Base-by-base conservation (phyloP, 2,797 vertebrate species). In the Trachurus trachurus region DNA sequence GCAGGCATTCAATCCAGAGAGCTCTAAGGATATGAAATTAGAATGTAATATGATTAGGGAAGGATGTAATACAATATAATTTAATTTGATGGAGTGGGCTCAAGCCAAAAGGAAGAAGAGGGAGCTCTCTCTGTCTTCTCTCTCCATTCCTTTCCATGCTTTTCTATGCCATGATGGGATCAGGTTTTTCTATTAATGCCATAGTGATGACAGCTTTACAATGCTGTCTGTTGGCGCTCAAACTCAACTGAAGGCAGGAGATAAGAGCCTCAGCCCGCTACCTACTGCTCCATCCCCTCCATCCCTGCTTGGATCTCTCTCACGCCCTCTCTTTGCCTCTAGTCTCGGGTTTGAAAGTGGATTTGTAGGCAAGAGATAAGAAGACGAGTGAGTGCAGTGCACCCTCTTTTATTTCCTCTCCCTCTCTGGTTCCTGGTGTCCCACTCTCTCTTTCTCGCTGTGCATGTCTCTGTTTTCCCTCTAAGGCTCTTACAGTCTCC, bases 131-230 rank as follows among this genome's bases (percentile, higher is more conserved):
- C 45, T 8, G 6, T 49, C 45, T 19, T 49, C 17, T 49, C 45
- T 49, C 65, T 74, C 52, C 58, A 59, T 83, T 81, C 79, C 75
- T 73, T 53, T 65, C 54, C 29, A 10, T 31, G 13, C 74, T 81
- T 67, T 62, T 84, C 66, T 59, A 5, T 56, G 59, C 47, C 50
- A 61, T 73, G 77, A 87, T 87, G 80, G 71, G 71, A 89, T 92
- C 85, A 70, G 75, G 44, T 62, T 87, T 87, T 90, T 87, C 78
- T 82, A 86, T 88, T 87, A 87, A 71, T 2, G 12, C 44, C 74
- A 6, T 9, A 50, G 82, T 54, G 77, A 88, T 74, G 90, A 90
- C 85, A 87, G 87, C 84, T 81, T 85, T 66, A 87, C 85, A 88
- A 87, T 82, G 74, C 50, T 34, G 65, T 78, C 76, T 53, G 71